Percentiles rank a stretch among this genome's conserved stretches.
Evolutionary conservation across 2,113 vertebrate genomes (phyloP).

Genomic region (Panurus biarmicus): DNA sequence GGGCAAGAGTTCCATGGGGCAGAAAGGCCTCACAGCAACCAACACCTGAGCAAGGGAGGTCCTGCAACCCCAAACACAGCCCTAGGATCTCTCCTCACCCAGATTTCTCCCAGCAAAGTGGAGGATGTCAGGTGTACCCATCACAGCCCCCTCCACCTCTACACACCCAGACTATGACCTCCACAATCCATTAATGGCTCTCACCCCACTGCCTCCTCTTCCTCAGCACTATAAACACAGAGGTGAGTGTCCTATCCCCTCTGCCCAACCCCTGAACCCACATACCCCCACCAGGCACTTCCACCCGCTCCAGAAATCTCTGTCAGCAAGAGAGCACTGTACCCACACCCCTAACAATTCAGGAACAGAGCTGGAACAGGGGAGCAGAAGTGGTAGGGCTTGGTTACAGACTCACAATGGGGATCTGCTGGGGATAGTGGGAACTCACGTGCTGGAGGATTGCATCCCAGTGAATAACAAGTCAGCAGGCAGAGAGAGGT

Average conservation of each 20-base stretch:
- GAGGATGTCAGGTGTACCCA: not conserved
- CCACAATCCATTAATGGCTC: fast-evolving
- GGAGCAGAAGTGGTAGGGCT: not conserved
- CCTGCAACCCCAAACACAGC: fast-evolving
- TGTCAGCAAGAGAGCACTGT: not conserved
- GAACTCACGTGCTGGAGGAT: not conserved
- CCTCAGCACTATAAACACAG: not conserved
- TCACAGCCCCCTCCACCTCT: not conserved
- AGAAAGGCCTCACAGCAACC: not conserved
- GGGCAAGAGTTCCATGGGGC: not conserved
- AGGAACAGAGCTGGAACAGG: not conserved
- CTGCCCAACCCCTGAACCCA: not conserved
- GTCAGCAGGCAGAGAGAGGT: not conserved
- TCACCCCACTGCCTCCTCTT: not conserved
- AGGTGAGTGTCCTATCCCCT: fast-evolving
- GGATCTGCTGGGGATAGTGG: not conserved
- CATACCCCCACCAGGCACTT: fast-evolving
- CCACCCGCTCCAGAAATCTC: not conserved
- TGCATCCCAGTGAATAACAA: not conserved
- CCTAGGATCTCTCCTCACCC: fast-evolving
- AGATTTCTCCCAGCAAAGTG: not conserved
- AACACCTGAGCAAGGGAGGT: not conserved
- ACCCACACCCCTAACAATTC: not conserved
- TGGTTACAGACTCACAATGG: fast-evolving
- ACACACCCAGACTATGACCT: fast-evolving